A percentile compares a stretch with the other conserved stretches of the same genome.
Evolutionary conservation across 2,888 invertebrate genomes (phyloP).

Genomic region (Anorthoa munda): DNA sequence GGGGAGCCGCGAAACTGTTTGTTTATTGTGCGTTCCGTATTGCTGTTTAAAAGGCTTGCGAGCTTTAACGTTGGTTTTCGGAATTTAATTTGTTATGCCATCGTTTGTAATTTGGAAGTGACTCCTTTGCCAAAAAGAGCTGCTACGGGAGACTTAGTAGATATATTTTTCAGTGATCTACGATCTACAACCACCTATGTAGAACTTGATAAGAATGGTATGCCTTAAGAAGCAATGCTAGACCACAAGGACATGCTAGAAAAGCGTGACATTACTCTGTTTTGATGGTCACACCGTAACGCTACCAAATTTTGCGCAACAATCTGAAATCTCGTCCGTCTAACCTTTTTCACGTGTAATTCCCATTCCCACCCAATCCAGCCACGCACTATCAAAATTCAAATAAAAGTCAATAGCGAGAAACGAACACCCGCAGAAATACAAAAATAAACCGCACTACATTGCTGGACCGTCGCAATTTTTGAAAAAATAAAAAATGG

Average conservation of each 20-base stretch:
- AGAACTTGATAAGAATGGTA: background rate
- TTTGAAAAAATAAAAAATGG: conserved; percentile 81
- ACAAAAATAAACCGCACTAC: conserved; percentile 76
- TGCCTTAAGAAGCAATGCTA: background rate
- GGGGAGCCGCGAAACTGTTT: conserved; percentile 65
- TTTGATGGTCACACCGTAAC: background rate
- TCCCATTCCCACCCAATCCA: conserved; percentile 60
- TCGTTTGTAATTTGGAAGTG: conserved; percentile 8
- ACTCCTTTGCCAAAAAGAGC: background rate
- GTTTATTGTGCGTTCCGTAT: conserved; percentile 60
- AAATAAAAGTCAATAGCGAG: conserved; percentile 83
- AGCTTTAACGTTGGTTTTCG: conserved; percentile 48
- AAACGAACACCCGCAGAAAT: conserved; percentile 80
- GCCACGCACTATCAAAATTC: conserved; percentile 74
- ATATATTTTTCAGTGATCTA: background rate
- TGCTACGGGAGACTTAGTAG: background rate
- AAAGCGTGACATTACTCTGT: background rate
- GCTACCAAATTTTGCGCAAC: background rate
- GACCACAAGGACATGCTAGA: background rate
- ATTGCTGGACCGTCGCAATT: conserved; percentile 79
- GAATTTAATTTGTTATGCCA: conserved; percentile 48
- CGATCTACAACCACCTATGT: background rate
- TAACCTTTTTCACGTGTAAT: conserved; percentile 37
- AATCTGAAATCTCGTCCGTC: conserved; percentile 41
- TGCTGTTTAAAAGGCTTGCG: conserved; percentile 55